phyloP scores from a whole-genome alignment of 2,888 invertebrate species.

The Myopa tessellatipennis region DNA sequence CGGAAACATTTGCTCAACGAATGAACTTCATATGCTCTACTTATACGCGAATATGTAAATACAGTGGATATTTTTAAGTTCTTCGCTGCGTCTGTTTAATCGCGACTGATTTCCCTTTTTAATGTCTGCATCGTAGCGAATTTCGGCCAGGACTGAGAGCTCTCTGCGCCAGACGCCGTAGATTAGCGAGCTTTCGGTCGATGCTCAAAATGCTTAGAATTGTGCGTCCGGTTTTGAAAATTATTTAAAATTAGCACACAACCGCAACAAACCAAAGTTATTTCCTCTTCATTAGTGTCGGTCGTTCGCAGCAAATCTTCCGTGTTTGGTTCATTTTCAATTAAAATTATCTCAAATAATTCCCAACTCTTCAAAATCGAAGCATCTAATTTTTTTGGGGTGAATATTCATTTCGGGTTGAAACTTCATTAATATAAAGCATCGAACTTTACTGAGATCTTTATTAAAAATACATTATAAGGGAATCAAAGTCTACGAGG shows the following conservation, averaged over 20 bases:
- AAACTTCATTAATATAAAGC: too few species aligned
- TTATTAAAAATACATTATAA: too few species aligned
- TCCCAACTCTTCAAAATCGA: not conserved
- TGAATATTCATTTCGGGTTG: not conserved
- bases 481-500: too few species aligned
- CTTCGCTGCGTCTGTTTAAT: constrained; percentile 1
- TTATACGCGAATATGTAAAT: not conserved
- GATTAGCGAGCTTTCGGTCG: not conserved
- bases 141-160: constrained; percentile 67
- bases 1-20: too few species aligned
- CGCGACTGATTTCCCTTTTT: constrained; percentile 21
- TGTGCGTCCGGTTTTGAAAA: not conserved
- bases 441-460: too few species aligned
- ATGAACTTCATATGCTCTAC: not conserved
- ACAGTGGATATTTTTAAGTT: constrained; percentile 11
- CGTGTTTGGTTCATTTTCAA: not conserved
- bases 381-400: not conserved
- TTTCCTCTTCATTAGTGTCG: not conserved
- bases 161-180: constrained; percentile 41
- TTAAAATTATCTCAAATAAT: not conserved
- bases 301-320: not conserved
- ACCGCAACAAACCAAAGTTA: not conserved
- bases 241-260: constrained; percentile 9
- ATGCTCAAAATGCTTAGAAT: constrained; percentile 10
- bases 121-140: constrained; percentile 65